A percentile compares a stretch with the other conserved stretches of the same genome.
Evolutionary conservation across 1,140 invertebrate species (phyloP).

Genomic region (Pygmarrhopalites habei): DNA sequence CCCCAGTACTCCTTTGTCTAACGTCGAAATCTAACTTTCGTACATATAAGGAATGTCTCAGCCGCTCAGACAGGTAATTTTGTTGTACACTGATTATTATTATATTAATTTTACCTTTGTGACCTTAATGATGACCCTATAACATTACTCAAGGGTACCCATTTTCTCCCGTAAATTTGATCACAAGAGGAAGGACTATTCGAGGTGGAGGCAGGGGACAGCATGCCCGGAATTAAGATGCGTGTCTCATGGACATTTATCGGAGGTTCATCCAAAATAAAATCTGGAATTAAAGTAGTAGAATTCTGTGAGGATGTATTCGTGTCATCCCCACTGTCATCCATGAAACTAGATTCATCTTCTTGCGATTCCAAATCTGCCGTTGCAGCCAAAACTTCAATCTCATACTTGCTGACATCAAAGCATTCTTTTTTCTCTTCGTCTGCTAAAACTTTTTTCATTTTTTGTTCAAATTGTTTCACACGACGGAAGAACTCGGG

Average conservation of each 20-base stretch:
- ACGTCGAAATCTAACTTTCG: too few species aligned
- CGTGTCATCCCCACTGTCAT: neutral
- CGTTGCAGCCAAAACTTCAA: constrained; percentile 30
- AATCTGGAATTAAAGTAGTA: too few species aligned
- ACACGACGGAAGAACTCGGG: constrained; percentile 24
- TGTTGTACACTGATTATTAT: too few species aligned
- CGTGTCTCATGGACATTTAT: too few species aligned
- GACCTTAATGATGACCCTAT: too few species aligned
- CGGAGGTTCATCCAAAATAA: neutral
- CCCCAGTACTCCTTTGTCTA: too few species aligned
- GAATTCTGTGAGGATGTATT: too few species aligned
- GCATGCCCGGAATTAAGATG: constrained; percentile 7
- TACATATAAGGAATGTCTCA: too few species aligned
- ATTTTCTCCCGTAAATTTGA: constrained; percentile 22
- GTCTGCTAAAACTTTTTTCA: constrained; percentile 24
- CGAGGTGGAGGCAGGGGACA: neutral
- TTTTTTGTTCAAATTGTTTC: constrained; percentile 28
- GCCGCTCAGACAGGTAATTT: too few species aligned
- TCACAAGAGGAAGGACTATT: neutral
- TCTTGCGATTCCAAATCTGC: constrained; percentile 18
- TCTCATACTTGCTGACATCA: constrained; percentile 35
- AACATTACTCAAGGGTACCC: constrained; percentile 25
- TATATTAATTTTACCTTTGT: too few species aligned
- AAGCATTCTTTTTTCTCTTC: constrained; percentile 30
- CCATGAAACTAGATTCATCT: neutral